These are phyloP conservation scores for Saturnia pavonia DNA, from an alignment of 2,888 invertebrate genomes.

Conservation along the genomic window DNA sequence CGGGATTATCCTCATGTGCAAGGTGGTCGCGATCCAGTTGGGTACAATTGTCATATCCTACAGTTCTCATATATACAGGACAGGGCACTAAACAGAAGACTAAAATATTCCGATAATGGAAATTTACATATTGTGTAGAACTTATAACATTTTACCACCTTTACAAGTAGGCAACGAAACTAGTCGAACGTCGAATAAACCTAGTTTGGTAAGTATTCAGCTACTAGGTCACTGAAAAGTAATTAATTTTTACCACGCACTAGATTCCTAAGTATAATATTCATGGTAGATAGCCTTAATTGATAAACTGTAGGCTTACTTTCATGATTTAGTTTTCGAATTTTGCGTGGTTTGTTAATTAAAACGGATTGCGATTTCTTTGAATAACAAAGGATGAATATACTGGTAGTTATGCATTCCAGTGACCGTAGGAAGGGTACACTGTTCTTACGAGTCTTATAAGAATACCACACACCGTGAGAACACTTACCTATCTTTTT, in stretches of 20 bases:
- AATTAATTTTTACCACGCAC: conserved; percentile 16
- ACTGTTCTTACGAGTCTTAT: not conserved
- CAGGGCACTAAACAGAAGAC: too few relatives aligned
- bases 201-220: conserved; percentile 11
- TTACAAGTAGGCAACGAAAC: not conserved
- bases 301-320: not conserved
- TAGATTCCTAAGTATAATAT: conserved; percentile 13
- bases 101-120: too few relatives aligned
- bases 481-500: too few relatives aligned
- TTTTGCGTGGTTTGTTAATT: not conserved
- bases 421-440: not conserved
- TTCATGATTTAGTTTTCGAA: not conserved
- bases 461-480: too few relatives aligned
- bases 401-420: not conserved
- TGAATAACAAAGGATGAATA: not conserved
- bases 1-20: too few relatives aligned
- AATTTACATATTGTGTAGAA: too few relatives aligned
- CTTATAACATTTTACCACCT: not conserved
- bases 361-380: not conserved
- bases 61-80: too few relatives aligned
- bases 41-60: too few relatives aligned
- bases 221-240: conserved; percentile 5
- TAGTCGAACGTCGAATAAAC: not conserved
- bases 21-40: too few relatives aligned
- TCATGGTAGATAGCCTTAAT: conserved; percentile 2